A percentile compares a stretch with the other conserved stretches of the same genome.
Evolutionary conservation across 1,140 invertebrate species (phyloP).

Genomic region (Brachionus sp.): DNA sequence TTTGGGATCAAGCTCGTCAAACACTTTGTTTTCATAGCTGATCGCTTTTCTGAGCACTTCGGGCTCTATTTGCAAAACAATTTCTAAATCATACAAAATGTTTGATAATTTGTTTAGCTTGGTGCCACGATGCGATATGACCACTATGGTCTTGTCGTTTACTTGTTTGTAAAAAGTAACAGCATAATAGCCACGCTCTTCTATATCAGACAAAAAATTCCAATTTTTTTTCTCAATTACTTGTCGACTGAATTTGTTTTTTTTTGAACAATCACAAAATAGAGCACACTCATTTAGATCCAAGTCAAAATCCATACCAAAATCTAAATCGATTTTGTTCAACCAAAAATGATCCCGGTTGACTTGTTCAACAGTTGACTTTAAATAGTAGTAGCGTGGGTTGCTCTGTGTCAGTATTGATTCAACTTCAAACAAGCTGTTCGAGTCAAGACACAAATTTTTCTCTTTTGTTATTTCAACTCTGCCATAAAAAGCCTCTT

Average conservation of each 20-base stretch:
- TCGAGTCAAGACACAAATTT: background rate
- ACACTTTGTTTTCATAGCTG: background rate
- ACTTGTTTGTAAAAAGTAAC: constrained; percentile 8
- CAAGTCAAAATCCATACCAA: background rate
- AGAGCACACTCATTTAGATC: background rate
- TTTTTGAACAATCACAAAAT: constrained; percentile 11
- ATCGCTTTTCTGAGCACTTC: constrained; percentile 4
- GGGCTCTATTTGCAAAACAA: constrained; percentile 1
- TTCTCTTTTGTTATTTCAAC: background rate
- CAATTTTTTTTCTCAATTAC: background rate
- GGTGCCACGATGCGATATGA: background rate
- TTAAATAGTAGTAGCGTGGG: background rate
- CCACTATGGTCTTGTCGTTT: background rate
- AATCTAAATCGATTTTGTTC: background rate
- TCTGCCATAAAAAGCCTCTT: background rate
- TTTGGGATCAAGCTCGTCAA: background rate
- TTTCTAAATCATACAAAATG: background rate
- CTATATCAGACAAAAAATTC: background rate
- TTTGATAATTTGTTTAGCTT: background rate
- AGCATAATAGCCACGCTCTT: constrained; percentile 2
- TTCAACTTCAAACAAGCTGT: background rate
- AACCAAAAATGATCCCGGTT: background rate
- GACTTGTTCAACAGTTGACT: background rate
- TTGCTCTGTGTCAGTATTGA: background rate
- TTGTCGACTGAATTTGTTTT: background rate